These are phyloP conservation scores for Iguana delicatissima DNA, from an alignment of 2,797 vertebrate genomes.

Conservation along the genomic window DNA sequence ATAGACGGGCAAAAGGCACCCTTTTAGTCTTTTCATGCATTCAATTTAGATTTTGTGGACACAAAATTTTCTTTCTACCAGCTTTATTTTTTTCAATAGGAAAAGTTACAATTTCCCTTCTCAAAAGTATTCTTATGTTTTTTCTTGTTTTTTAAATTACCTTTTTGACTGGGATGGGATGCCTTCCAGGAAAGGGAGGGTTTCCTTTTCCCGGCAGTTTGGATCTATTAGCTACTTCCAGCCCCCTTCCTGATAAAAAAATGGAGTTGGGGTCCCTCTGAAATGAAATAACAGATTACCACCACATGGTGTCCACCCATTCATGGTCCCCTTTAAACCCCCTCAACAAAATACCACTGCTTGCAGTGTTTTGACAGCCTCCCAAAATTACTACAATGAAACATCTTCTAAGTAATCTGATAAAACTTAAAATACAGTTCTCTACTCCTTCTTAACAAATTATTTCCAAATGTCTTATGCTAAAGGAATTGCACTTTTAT, in stretches of 20 bases:
- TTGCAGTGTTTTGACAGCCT: conserved; percentile 36
- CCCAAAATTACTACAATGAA: conserved; percentile 42
- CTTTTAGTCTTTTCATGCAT: conserved; percentile 1
- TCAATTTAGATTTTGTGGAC: conserved; percentile 4
- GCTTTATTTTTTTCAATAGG: background rate
- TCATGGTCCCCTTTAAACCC: background rate
- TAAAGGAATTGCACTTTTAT: conserved; percentile 39
- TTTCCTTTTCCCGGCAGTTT: background rate
- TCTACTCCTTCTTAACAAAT: conserved; percentile 22
- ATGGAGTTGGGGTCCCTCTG: background rate
- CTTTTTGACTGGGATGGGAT: background rate
- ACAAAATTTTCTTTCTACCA: conserved; percentile 5
- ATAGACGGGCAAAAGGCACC: too few relatives aligned
- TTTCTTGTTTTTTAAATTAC: background rate
- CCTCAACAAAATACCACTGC: background rate
- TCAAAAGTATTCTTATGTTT: conserved; percentile 18
- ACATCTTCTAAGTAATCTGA: background rate
- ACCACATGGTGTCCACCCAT: background rate
- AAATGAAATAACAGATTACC: background rate
- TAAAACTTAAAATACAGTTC: conserved; percentile 39
- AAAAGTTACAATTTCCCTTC: conserved; percentile 19
- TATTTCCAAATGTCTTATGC: conserved; percentile 76
- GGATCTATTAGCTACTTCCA: background rate
- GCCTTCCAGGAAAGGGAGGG: background rate
- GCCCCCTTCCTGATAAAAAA: background rate